Percentiles rank a stretch among this genome's conserved stretches.
phyloP scores from a whole-genome alignment of 2,113 vertebrate genomes.

The Phoxinus phoxinus region DNA sequence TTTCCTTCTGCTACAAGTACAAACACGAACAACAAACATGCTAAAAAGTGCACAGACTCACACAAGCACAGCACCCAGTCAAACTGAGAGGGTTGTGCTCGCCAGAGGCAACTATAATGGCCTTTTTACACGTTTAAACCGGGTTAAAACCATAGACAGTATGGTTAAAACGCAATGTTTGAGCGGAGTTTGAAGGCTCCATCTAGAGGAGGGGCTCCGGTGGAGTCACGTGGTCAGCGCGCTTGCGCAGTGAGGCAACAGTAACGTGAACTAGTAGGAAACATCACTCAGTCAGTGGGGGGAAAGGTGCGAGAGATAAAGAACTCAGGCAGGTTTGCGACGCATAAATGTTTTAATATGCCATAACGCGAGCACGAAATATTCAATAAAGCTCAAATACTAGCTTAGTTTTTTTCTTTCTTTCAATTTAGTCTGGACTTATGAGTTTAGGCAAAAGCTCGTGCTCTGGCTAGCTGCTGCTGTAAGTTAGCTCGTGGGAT shows the following conservation, averaged over 20 bases:
- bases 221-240: not conserved
- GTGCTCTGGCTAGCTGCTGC: constrained; percentile 9
- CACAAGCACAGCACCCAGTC: not conserved
- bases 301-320: not conserved
- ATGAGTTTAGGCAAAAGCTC: not conserved
- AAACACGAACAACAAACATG: not conserved
- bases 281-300: not conserved
- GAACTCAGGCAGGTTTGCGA: not conserved
- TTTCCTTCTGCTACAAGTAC: no score
- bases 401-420: not conserved
- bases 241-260: constrained; percentile 26
- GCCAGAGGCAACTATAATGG: not conserved
- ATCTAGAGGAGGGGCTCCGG: not conserved
- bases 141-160: no score
- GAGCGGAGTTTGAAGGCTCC: not conserved
- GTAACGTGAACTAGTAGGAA: constrained; percentile 24
- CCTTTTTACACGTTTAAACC: no score
- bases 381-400: not conserved
- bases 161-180: no score
- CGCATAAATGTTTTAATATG: not conserved
- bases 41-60: not conserved
- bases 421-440: not conserved
- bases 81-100: not conserved
- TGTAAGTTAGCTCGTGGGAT: constrained; percentile 34
- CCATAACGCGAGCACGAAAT: not conserved